Base-by-base conservation (phyloP, 1,140 invertebrate species). In the Drosophila guanche region DNA sequence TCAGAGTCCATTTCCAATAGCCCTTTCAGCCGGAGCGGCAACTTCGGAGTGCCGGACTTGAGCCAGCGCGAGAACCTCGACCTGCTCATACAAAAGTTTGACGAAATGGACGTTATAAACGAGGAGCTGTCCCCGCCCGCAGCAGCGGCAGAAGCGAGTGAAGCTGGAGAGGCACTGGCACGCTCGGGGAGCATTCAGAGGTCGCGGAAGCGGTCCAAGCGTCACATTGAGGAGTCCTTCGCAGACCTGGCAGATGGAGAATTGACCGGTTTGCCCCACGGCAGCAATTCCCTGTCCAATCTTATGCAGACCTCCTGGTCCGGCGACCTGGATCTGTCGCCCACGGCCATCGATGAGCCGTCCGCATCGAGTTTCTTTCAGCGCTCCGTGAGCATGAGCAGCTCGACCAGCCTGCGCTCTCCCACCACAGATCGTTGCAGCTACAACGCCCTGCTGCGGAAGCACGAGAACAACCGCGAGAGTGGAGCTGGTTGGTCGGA, bases 391-490 rank as follows among this genome's bases (percentile, higher is more conserved):
- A 90, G 89, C 65, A 75, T 91, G 55, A 70, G 57, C 23, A 91
- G 86, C 43, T 14, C 63, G 2, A 48, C 50, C 0, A 77, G 76
- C 16, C 54, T 91, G 23, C 77, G 78, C 23, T 89, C 76, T 4
- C 90, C 84, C 7, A 52, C 57, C 3, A 54, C 48, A 0, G 90
- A 89, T 60, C 73, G 80, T 6, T 89, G 85, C 40, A 91, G 90
- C 52, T 91, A 91, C 51, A 84, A 91, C 52, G 73, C 90, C 0
- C 55, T 91, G 27, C 37, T 91, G 1, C 57, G 76, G 2, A 91
- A 91, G 56, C 90, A 91, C 48, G 90, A 94, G 72, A 94, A 95
- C 53, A 93, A 93, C 92, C 78, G 88, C 1, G 78, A 89, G 25
- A 63, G 70, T 16, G 81, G 71, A n/a, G 60, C 78, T 2, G 86